Percentiles rank a stretch among this genome's conserved stretches.
These are phyloP conservation scores for Zapornia atra DNA, from an alignment of 2,113 vertebrate species.

Conservation along the genomic window DNA sequence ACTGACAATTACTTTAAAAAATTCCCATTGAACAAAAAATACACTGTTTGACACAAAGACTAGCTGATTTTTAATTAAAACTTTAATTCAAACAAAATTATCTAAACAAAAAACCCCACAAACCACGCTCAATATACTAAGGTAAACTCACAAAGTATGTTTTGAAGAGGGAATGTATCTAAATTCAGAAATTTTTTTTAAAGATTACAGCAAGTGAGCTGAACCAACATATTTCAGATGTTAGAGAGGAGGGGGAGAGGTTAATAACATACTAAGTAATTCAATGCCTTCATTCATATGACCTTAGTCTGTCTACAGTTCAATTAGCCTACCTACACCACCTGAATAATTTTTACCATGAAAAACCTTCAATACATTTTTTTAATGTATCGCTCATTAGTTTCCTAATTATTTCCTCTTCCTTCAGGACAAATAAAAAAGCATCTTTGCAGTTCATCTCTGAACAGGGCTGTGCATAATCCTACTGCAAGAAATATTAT, in stretches of 20 bases:
- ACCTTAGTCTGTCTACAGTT: background rate
- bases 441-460: background rate
- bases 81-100: background rate
- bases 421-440: conserved; percentile 13
- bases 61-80: background rate
- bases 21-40: background rate
- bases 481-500: background rate
- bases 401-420: conserved; percentile 24
- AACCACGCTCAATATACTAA: background rate
- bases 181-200: background rate
- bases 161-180: background rate
- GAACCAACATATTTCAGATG: background rate
- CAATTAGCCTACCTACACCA: background rate
- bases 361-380: background rate
- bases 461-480: background rate
- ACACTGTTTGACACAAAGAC: background rate
- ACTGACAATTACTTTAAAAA: background rate
- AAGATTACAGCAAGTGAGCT: background rate
- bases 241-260: background rate
- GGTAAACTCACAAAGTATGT: background rate
- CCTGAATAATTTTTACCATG: background rate
- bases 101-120: background rate
- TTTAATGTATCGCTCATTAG: background rate
- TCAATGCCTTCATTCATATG: background rate
- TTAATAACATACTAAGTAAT: background rate